These are phyloP conservation scores for Halcyon senegalensis DNA, from an alignment of 2,113 vertebrate genomes.

Conservation along the genomic window DNA sequence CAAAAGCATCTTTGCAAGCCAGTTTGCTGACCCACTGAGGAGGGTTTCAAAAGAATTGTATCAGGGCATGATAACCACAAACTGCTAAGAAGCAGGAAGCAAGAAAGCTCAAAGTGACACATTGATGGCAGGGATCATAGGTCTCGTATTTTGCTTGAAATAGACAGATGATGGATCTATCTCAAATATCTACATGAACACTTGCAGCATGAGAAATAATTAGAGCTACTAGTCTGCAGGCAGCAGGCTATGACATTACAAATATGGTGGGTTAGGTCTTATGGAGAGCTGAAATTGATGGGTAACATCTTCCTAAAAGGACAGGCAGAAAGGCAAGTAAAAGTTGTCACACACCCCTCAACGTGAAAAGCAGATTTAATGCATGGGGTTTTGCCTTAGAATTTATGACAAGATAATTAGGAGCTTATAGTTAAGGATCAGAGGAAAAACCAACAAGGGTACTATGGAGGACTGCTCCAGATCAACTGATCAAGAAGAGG, in stretches of 20 bases:
- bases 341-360: not conserved
- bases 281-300: not conserved
- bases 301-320: not conserved
- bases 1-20: not conserved
- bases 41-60: not conserved
- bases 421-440: not conserved
- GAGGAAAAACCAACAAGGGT: not conserved
- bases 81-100: not conserved
- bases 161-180: not conserved
- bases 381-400: not conserved
- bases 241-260: not conserved
- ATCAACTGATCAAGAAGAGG: not conserved
- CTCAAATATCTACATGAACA: not conserved
- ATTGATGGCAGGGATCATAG: not conserved
- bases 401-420: not conserved
- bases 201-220: not conserved
- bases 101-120: not conserved
- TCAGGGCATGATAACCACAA: not conserved
- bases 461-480: not conserved
- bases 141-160: not conserved
- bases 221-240: not conserved
- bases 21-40: not conserved
- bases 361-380: not conserved
- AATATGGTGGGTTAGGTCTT: not conserved
- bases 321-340: not conserved